Evolutionary conservation across 2,113 vertebrate genomes (phyloP).

Genomic region (Recurvirostra avosetta): DNA sequence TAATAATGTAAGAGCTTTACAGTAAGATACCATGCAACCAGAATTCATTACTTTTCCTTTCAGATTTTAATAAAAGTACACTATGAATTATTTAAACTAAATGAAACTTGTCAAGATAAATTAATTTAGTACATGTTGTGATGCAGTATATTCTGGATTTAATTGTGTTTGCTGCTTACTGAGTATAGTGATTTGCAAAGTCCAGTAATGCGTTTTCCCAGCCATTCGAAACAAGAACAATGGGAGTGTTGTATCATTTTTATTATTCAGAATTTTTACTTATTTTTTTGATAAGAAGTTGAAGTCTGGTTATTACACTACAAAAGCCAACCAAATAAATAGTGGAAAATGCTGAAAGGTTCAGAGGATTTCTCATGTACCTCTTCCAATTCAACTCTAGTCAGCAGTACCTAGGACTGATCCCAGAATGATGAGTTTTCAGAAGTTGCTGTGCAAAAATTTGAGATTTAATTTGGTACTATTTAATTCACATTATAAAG

Average conservation of each 20-base stretch:
- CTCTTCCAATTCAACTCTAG: neutral
- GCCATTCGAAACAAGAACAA: neutral
- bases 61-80: constrained; percentile 49
- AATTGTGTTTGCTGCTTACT: constrained; percentile 30
- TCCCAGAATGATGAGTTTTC: neutral
- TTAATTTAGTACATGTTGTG: constrained; percentile 32
- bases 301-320: neutral
- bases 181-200: neutral
- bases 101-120: constrained; percentile 42
- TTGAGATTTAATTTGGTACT: neutral
- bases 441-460: neutral
- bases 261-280: neutral
- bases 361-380: neutral
- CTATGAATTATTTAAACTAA: constrained; percentile 60
- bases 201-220: neutral
- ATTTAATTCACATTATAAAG: neutral
- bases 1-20: constrained; percentile 53
- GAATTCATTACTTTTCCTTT: constrained; percentile 42
- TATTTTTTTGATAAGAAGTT: neutral
- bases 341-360: neutral
- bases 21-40: neutral
- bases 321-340: neutral
- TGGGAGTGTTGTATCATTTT: neutral
- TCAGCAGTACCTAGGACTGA: neutral
- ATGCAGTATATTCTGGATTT: constrained; percentile 24